Evolutionary conservation across 2,113 vertebrate species (phyloP).

Genomic region (Dolichallabes microphthalmus): DNA sequence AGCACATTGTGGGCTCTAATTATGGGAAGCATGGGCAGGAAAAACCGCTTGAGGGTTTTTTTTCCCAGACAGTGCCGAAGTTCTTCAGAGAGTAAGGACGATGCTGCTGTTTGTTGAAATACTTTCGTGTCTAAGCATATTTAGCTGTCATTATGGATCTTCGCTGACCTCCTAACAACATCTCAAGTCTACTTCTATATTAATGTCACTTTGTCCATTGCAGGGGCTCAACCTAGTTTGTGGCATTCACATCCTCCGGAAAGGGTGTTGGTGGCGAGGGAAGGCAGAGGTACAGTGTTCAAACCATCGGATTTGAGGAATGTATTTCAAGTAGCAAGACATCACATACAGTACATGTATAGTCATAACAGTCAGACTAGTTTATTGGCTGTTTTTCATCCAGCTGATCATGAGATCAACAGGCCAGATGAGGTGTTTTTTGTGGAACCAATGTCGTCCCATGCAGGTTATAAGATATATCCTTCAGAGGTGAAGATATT

Average conservation of each 20-base stretch:
- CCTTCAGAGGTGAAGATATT: not conserved
- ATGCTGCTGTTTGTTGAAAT: constrained; percentile 71
- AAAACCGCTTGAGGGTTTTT: constrained; percentile 70
- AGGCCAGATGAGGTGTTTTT: not conserved
- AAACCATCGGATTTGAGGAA: constrained; percentile 65
- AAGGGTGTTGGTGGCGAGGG: constrained; percentile 42
- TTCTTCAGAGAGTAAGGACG: constrained; percentile 67
- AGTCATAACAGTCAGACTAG: not conserved
- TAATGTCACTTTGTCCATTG: constrained; percentile 65
- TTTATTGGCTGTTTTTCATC: not conserved
- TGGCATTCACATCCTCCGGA: constrained; percentile 65
- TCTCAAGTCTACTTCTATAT: constrained; percentile 61
- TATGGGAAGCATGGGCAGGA: constrained; percentile 71
- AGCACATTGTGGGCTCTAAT: constrained; percentile 73
- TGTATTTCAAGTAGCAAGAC: not conserved
- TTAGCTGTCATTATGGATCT: constrained; percentile 71
- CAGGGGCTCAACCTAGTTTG: constrained; percentile 50
- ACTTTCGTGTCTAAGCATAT: constrained; percentile 74
- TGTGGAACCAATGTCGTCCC: not conserved
- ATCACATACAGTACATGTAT: not conserved
- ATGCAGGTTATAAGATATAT: not conserved
- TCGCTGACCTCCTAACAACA: constrained; percentile 55
- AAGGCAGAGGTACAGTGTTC: constrained; percentile 44
- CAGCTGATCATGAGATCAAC: not conserved
- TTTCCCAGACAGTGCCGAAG: constrained; percentile 64